These are phyloP conservation scores for Eustalomyia histrio DNA, from an alignment of 2,888 invertebrate species.

Conservation along the genomic window DNA sequence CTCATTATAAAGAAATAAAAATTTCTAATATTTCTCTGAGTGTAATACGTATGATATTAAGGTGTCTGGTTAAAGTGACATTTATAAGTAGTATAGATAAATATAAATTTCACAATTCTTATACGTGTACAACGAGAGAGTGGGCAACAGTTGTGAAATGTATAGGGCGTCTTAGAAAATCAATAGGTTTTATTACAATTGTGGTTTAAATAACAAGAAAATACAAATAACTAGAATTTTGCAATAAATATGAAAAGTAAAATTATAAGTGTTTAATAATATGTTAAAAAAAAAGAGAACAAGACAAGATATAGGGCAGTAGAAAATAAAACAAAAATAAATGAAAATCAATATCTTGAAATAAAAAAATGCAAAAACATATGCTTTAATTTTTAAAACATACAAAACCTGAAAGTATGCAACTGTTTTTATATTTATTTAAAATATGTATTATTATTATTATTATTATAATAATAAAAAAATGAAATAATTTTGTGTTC, in stretches of 20 bases:
- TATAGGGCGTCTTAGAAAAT: slow-evolving; percentile 24
- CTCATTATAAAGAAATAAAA: too few species aligned
- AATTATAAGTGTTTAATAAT: not conserved
- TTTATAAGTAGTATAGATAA: not conserved
- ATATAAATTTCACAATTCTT: not conserved
- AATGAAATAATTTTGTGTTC: too few species aligned
- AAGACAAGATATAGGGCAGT: not conserved
- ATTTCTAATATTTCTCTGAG: too few species aligned
- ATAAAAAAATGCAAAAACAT: too few species aligned
- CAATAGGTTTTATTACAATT: slow-evolving; percentile 19
- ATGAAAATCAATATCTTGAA: not conserved
- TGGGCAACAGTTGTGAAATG: not conserved
- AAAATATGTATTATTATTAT: too few species aligned
- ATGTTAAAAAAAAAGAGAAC: not conserved
- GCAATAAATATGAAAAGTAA: not conserved
- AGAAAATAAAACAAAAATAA: too few species aligned
- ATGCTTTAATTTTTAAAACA: too few species aligned
- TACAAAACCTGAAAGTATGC: too few species aligned
- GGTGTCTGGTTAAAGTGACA: slow-evolving; percentile 11
- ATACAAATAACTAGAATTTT: not conserved
- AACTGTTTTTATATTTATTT: too few species aligned
- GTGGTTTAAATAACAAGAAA: not conserved
- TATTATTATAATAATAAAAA: too few species aligned
- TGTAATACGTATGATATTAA: not conserved
- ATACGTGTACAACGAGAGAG: not conserved